phyloP scores from a whole-genome alignment of 2,888 invertebrate species.

The Drosophila falleni region DNA sequence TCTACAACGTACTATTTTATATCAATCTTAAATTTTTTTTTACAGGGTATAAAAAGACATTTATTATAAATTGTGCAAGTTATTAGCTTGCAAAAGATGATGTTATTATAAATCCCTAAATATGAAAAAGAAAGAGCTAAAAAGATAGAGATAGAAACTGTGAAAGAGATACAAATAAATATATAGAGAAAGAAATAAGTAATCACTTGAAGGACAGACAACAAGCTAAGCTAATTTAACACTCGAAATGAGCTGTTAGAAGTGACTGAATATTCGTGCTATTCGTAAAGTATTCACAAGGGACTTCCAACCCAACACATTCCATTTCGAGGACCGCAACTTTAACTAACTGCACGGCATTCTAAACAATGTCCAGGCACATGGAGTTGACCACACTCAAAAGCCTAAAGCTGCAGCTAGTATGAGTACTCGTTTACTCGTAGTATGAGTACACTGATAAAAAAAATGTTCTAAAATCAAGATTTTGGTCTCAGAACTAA shows the following conservation, averaged over 20 bases:
- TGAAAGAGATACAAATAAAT: neutral
- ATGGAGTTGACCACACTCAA: constrained; percentile 31
- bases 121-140: neutral
- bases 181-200: neutral
- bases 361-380: constrained; percentile 15
- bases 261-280: constrained; percentile 11
- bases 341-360: constrained; percentile 19
- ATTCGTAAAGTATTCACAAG: constrained; percentile 14
- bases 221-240: neutral
- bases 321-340: constrained; percentile 1
- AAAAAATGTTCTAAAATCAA: no score
- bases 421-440: neutral
- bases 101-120: constrained; percentile 22
- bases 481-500: no score
- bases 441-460: no score
- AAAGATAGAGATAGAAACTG: neutral
- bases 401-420: constrained; percentile 10
- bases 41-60: constrained; percentile 25
- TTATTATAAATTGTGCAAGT: constrained; percentile 28
- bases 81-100: constrained; percentile 28
- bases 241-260: neutral
- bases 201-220: neutral
- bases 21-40: no score
- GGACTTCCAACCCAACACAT: neutral
- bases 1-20: no score